Percentiles rank a stretch among this genome's conserved stretches.
phyloP scores from a whole-genome alignment of 2,888 invertebrate species.

The Ectobius pallidus region DNA sequence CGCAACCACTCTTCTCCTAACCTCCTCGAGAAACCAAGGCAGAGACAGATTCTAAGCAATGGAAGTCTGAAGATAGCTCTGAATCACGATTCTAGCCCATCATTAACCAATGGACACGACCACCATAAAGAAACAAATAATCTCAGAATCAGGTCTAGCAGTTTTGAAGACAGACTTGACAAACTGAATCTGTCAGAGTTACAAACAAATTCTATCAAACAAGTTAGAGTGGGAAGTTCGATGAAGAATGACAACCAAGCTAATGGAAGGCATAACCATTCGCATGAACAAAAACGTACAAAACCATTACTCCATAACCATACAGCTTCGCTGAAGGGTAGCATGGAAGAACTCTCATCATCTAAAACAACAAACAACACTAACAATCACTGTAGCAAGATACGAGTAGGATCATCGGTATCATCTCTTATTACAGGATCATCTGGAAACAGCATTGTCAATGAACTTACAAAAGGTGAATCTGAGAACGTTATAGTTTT shows the following conservation, averaged over 20 bases:
- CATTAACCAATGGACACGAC: constrained; percentile 9
- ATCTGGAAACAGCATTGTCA: constrained; percentile 42
- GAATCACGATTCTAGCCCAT: constrained; percentile 25
- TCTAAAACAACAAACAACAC: neutral
- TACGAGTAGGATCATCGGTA: constrained; percentile 43
- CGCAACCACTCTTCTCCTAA: neutral
- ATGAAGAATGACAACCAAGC: constrained; percentile 5
- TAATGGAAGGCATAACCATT: neutral
- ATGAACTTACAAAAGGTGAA: constrained; percentile 40
- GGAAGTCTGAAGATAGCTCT: constrained; percentile 40
- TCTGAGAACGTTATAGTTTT: constrained; percentile 2
- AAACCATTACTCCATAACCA: neutral
- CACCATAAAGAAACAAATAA: constrained; percentile 13
- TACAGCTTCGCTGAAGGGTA: neutral
- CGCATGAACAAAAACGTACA: neutral
- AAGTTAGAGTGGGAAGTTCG: neutral
- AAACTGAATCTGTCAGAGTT: constrained; percentile 27
- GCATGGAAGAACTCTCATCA: neutral
- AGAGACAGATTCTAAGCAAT: constrained; percentile 42
- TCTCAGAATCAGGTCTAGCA: neutral
- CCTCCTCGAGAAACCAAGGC: constrained; percentile 33
- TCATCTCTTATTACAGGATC: constrained; percentile 44
- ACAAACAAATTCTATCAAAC: neutral
- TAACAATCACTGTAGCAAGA: constrained; percentile 28
- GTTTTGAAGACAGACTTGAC: constrained; percentile 38